Percentiles rank a stretch among this genome's conserved stretches.
Evolutionary conservation across 2,888 invertebrate genomes (phyloP).

Genomic region (Himalopsyche anomala): DNA sequence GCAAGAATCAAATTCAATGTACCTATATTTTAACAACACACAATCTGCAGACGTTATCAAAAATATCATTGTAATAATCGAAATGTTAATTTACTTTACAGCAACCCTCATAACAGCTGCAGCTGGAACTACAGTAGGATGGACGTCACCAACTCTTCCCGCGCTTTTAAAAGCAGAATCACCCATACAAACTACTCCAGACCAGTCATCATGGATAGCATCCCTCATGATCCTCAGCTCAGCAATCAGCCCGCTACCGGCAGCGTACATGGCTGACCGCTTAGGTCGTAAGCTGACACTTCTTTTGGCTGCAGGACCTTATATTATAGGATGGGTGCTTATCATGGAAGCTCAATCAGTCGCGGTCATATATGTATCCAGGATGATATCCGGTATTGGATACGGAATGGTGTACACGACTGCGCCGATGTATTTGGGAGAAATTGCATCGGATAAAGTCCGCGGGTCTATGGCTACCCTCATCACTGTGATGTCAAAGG

Average conservation of each 20-base stretch:
- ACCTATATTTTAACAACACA: too few species aligned
- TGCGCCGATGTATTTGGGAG: constrained; percentile 80
- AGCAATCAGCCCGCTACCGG: constrained; percentile 80
- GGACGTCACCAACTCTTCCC: constrained; percentile 80
- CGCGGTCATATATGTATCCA: constrained; percentile 77
- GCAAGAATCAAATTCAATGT: too few species aligned
- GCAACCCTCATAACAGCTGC: constrained; percentile 76
- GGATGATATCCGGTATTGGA: constrained; percentile 80
- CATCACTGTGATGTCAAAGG: constrained; percentile 78
- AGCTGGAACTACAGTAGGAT: constrained; percentile 77
- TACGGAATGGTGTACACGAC: constrained; percentile 79
- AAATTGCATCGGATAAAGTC: constrained; percentile 79
- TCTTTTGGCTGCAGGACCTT: constrained; percentile 78
- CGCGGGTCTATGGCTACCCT: constrained; percentile 79
- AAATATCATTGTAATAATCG: too few species aligned
- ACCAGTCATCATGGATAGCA: constrained; percentile 81
- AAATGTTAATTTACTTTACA: constrained; percentile 68
- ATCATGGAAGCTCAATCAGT: constrained; percentile 79
- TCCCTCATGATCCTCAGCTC: constrained; percentile 81
- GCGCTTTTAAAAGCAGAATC: constrained; percentile 74
- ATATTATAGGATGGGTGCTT: constrained; percentile 80
- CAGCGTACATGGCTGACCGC: constrained; percentile 80
- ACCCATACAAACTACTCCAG: constrained; percentile 75
- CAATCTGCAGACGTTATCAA: too few species aligned
- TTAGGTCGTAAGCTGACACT: constrained; percentile 81